Evolutionary conservation across 2,888 invertebrate species (phyloP), one percentile per base, ranked within the genome.

Genomic region (Cryptops parisi): DNA sequence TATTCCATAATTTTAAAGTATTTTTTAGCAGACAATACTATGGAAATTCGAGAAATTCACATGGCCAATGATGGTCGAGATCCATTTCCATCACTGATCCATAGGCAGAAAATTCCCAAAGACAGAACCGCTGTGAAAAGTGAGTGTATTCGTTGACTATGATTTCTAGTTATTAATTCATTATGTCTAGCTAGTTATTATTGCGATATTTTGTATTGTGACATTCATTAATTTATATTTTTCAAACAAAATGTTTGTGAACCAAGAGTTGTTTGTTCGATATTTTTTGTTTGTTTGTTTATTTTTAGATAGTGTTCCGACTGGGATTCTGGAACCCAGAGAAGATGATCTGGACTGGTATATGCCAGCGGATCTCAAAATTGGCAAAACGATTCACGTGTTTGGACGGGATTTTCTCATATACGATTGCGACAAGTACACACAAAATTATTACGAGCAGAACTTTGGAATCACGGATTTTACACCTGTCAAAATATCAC

Each of bases 11-110:
- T 15, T 9, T 9, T 33, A 6, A 72, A 80, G 63, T 90, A 86
- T 68, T 87, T 82, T 67, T 72, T 90, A 22, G 78, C 80, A 51
- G 87, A 90, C 64, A 85, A 89, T 64, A 84, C 82, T 0, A 76
- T 90, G 50, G 78, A 84, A 52, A 74, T 90, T 1, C 78, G 81
- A 64, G 85, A 86, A 70, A 72, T 82, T 12, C 79, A 80, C 62
- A 76, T 76, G 54, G 74, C 76, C 17, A 82, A 80, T 64, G 80
- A 80, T 57, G 86, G 86, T 0, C 76, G 82, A 58, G 85, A 87
- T 68, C 84, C 84, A 0, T 81, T 80, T 65, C 80, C 82, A 1
- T 68, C 82, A 58, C 71, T 87, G 24, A 73, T 90, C 50, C 79
- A 79, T 62, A 79, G 81, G 68, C 82, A 77, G 49, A 84, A 81